These are phyloP conservation scores for Cyclargus thomasi DNA, from an alignment of 1,140 invertebrate genomes.

Conservation along the genomic window DNA sequence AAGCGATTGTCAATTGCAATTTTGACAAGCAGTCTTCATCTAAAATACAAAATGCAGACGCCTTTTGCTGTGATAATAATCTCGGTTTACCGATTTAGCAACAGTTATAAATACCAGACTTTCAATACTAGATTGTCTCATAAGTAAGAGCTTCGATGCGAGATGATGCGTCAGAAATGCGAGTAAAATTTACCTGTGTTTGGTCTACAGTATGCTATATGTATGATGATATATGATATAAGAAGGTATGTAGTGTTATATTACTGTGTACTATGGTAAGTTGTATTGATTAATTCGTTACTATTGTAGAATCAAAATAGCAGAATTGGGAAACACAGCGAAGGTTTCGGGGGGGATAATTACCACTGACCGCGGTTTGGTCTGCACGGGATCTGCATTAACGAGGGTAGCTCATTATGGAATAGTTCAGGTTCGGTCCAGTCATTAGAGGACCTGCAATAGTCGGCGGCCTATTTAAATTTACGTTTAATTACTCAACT, in stretches of 20 bases:
- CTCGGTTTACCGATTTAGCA: too few species aligned
- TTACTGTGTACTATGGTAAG: not conserved
- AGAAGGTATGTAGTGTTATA: too few species aligned
- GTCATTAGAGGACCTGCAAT: not conserved
- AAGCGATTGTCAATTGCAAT: not conserved
- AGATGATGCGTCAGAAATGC: too few species aligned
- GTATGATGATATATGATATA: too few species aligned
- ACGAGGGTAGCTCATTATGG: slow-evolving; percentile 13
- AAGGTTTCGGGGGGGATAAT: not conserved
- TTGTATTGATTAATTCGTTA: not conserved
- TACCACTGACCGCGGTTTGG: slow-evolving; percentile 1
- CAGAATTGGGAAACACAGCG: not conserved
- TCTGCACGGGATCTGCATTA: not conserved
- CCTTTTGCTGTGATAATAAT: not conserved
- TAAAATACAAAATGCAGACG: not conserved
- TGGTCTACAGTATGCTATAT: too few species aligned
- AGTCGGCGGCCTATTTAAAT: not conserved
- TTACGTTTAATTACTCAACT: slow-evolving; percentile 1
- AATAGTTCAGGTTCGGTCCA: slow-evolving; percentile 11
- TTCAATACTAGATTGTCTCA: too few species aligned
- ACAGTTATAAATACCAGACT: too few species aligned
- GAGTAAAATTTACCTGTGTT: too few species aligned
- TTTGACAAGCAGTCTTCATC: not conserved
- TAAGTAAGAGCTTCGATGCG: too few species aligned
- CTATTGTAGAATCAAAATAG: too few species aligned